Evolutionary conservation across 1,140 invertebrate species (phyloP), one percentile per base, ranked within the genome.

Genomic region (Adelges cooleyi): DNA sequence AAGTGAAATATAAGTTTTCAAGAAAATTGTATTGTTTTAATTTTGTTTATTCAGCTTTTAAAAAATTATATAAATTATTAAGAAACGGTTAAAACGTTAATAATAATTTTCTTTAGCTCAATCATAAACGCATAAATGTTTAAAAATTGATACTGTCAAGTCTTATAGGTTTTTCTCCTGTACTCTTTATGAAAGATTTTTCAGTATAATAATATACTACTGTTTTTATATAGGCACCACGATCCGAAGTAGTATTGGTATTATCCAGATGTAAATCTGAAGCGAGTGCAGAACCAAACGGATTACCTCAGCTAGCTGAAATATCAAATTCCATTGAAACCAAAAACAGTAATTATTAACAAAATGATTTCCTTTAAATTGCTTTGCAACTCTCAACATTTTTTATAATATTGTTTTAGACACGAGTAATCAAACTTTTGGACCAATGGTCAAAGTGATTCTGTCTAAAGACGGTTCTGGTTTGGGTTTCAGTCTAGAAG

Each of bases 401-500:
- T n/a, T n/a, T n/a, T n/a, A n/a, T n/a, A n/a, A n/a, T n/a, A n/a
- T n/a, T n/a, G n/a, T n/a, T n/a, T n/a, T n/a, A n/a, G n/a, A n/a
- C n/a, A 29, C 29, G 3, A n/a, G 9, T 2, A 62, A 20, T 33
- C 44, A 42, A 13, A 13, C 44, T 0, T 62, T 71, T 59, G 73
- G 72, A 18, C 72, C 73, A 22, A 75, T 76, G 51, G 75, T 80
- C 49, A 71, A 76, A 46, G 79, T 92, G 40, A 81, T 81, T 62
- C 81, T 93, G 68, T 78, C 82, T 17, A 95, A 95, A 73, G 91
- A 92, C 70, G 88, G 86, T 67, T 87, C 89, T 67, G 91, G 92
- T 10, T 79, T 95, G 42, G 92, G 92, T 46, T 94, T 96, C 74
- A 92, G 90, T 71, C 80, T 96, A 44, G 90, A 95, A 73, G 92